Evolutionary conservation across 2,113 vertebrate genomes (phyloP).

Genomic region (Microcebus murinus): DNA sequence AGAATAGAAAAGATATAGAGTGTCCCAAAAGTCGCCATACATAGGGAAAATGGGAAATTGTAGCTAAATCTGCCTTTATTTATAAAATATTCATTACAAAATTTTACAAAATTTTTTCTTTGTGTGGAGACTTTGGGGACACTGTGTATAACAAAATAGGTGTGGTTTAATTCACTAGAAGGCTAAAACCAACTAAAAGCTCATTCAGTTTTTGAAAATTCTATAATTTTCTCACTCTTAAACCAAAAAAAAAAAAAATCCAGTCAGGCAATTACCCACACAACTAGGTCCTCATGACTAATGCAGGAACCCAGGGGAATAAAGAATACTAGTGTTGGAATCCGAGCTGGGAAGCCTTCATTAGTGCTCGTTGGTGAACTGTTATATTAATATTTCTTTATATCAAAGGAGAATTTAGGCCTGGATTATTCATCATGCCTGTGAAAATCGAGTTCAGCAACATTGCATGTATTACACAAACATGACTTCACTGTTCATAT

Average conservation of each 20-base stretch:
- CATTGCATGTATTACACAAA: background rate
- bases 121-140: too few relatives aligned
- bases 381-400: background rate
- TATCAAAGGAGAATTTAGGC: background rate
- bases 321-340: background rate
- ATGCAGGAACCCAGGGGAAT: background rate
- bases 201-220: background rate
- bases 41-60: too few relatives aligned
- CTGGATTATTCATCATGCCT: background rate
- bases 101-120: too few relatives aligned
- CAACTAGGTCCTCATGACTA: background rate
- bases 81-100: too few relatives aligned
- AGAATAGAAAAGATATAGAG: background rate
- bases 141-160: background rate
- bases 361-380: background rate
- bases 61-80: too few relatives aligned
- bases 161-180: background rate
- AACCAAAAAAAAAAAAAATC: background rate
- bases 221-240: background rate
- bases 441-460: conserved; percentile 23
- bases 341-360: background rate
- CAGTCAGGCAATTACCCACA: background rate
- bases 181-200: background rate
- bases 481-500: background rate
- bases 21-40: too few relatives aligned